Base-by-base conservation (phyloP, 2,797 vertebrate species). In the Oceanodroma leucorhoa region DNA sequence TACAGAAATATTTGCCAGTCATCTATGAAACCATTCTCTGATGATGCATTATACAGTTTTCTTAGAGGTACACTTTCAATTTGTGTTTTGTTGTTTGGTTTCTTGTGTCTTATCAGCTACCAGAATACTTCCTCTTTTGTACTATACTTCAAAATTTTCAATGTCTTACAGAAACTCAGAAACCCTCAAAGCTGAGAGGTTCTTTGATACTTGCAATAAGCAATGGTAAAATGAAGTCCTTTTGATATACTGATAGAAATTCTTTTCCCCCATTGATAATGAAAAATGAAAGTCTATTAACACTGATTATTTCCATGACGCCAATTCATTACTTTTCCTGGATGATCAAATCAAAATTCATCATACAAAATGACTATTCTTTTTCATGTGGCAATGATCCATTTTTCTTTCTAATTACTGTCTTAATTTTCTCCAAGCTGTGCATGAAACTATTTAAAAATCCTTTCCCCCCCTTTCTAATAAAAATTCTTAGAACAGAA, bases 331-430 rank as follows among this genome's bases (percentile, higher is more conserved):
- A 94, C 62, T 95, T 90, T 92, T 94, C 90, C 85, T 91, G 78
- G 69, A 91, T 95, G 96, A 96, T 95, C 93, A 96, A 96, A 96
- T 94, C 46, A 97, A 96, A 97, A 97, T 96, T 95, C 72, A 83
- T 96, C 90, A 94, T 80, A 90, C 70, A 89, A 97, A 97, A 87
- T 94, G 57, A 81, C 72, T 95, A 77, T 88, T 75, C 41, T 69
- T 97, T 95, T 97, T 94, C 62, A 84, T 85, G 70, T 90, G 58
- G n/a, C 78, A 97, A 80, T 55, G n/a, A 93, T 90, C 69, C 67
- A 96, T 96, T 96, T 97, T 96, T 95, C 92, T 95, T 96, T 87
- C 72, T 96, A 97, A 97, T 95, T 95, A 94, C 38, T 83, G 30
- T 76, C 73, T 95, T 95, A 86, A 93, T 91, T 96, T 88, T 95